Evolutionary conservation across 2,888 invertebrate genomes (phyloP).

Genomic region (Rugalucina vietnamica): DNA sequence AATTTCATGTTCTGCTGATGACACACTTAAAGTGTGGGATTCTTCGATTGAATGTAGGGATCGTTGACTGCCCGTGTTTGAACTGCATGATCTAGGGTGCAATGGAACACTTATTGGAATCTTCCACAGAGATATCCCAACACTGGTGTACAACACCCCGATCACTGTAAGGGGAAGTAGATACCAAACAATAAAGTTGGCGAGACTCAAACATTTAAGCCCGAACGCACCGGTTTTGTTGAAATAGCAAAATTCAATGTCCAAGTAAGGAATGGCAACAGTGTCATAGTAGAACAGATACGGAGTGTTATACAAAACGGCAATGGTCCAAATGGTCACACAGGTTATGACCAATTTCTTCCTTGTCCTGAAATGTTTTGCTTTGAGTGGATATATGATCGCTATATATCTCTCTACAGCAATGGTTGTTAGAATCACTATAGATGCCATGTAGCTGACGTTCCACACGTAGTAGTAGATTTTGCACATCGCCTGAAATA

Average conservation of each 20-base stretch:
- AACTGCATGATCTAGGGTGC: background rate
- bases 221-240: constrained; percentile 32
- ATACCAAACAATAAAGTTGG: constrained; percentile 93
- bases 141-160: constrained; percentile 91
- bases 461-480: constrained; percentile 96
- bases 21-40: no score
- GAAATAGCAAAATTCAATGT: constrained; percentile 60
- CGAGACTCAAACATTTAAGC: constrained; percentile 83
- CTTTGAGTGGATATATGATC: constrained; percentile 90
- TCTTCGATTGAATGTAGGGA: no score
- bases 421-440: background rate
- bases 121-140: constrained; percentile 84
- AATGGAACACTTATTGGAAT: background rate
- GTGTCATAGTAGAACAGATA: constrained; percentile 93
- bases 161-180: constrained; percentile 91
- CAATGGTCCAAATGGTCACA: constrained; percentile 91
- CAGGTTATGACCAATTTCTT: constrained; percentile 90
- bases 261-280: constrained; percentile 84
- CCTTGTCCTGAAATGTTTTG: constrained; percentile 92
- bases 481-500: no score
- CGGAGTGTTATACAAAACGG: constrained; percentile 92
- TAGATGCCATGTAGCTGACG: constrained; percentile 86
- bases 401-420: constrained; percentile 80
- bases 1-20: no score
- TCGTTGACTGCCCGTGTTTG: no score